Evolutionary conservation across 2,797 vertebrate genomes (phyloP).

Genomic region (Acrossocheilus wenchowensis): DNA sequence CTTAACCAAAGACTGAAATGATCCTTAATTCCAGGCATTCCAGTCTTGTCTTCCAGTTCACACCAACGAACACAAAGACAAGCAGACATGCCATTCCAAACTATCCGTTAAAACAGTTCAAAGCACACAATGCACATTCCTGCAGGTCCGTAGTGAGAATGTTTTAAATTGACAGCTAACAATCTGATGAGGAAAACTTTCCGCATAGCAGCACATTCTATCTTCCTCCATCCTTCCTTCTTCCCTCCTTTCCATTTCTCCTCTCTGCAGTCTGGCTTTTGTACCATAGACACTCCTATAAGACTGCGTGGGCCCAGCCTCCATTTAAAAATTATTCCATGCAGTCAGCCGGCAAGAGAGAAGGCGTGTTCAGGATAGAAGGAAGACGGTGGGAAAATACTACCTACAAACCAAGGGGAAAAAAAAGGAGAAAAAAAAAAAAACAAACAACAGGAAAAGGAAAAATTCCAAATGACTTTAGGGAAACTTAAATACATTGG

Average conservation of each 20-base stretch:
- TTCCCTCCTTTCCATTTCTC: background rate
- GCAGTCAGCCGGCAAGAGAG: constrained; percentile 64
- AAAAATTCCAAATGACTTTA: constrained; percentile 34
- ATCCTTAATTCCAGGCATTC: constrained; percentile 58
- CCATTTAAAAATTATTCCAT: constrained; percentile 76
- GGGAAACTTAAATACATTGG: constrained; percentile 7
- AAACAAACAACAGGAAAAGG: background rate
- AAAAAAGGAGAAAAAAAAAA: background rate
- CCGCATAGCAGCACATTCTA: background rate
- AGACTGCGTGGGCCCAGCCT: constrained; percentile 73
- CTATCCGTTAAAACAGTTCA: background rate
- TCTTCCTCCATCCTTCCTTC: constrained; percentile 7
- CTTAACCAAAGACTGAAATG: constrained; percentile 39
- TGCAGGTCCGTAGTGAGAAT: background rate
- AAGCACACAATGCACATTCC: constrained; percentile 8
- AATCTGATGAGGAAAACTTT: constrained; percentile 21
- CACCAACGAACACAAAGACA: constrained; percentile 14
- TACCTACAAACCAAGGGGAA: constrained; percentile 16
- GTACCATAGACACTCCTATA: constrained; percentile 65
- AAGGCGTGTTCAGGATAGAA: constrained; percentile 33
- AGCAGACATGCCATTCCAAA: constrained; percentile 11
- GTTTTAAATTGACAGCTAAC: constrained; percentile 11
- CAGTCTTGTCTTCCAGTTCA: constrained; percentile 28
- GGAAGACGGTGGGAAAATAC: constrained; percentile 34
- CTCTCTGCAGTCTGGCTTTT: background rate